Evolutionary conservation across 2,113 vertebrate genomes (phyloP), one percentile per base, ranked within the genome.

Genomic region (Aix galericulata): DNA sequence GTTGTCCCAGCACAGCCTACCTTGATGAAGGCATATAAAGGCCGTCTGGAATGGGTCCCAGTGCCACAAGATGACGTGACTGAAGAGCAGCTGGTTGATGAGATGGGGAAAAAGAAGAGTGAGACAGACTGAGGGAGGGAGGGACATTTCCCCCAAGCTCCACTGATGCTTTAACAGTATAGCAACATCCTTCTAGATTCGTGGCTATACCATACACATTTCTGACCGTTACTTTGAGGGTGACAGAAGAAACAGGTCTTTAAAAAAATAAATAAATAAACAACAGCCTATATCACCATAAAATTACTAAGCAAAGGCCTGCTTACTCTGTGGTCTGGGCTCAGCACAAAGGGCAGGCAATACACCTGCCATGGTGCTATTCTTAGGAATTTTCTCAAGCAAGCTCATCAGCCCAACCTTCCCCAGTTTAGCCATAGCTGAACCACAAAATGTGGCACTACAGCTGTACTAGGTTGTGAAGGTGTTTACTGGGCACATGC

Each of bases 401-500:
- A 26, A 31, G 17, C 36, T 64, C 60, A 5, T 48, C 3, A 58
- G 80, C 59, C 15, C 48, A 15, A 1, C 11, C 29, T 38, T 78
- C 6, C 67, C 46, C 40, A 44, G 50, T 50, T 83, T 8, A 14
- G 52, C 11, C 1, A 8, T 38, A 63, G 88, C 56, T 40, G 85
- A 63, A 40, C 29, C 59, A 9, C 63, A 40, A 3, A n/a, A 46
- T 38, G 2, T 44, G 64, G 25, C 9, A 1, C 62, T 2, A 1
- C 32, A 13, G 9, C 55, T 9, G 0, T 8, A 1, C 22, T 1
- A n/a, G 22, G 29, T 1, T 16, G 48, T 31, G 73, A 32, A 29
- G 32, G 56, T 34, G 73, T 78, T 76, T n/a, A 36, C 76, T 58
- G 71, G 76, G 63, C 62, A 20, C 58, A 1, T 3, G 12, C 42